These are phyloP conservation scores for Drosophila macrospina DNA, from an alignment of 2,888 invertebrate species.

Conservation along the genomic window DNA sequence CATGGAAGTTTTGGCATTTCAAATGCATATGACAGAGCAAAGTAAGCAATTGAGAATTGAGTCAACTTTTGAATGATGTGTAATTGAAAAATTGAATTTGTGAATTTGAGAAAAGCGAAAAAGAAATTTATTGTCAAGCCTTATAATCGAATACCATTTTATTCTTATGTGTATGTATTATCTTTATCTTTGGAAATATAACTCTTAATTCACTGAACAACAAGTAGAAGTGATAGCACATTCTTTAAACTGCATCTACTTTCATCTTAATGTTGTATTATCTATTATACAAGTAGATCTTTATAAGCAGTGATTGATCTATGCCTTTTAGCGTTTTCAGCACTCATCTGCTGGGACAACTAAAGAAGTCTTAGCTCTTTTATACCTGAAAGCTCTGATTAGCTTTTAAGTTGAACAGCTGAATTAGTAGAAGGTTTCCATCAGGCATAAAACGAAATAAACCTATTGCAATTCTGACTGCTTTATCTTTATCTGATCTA, in stretches of 20 bases:
- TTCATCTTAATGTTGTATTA: too few species aligned
- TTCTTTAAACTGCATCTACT: neutral
- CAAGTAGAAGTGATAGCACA: neutral
- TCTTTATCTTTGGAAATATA: neutral
- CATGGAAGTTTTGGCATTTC: neutral
- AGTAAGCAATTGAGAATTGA: conserved; percentile 14
- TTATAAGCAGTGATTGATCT: too few species aligned
- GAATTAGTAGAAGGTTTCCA: too few species aligned
- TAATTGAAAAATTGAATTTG: conserved; percentile 4
- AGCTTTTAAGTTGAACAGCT: too few species aligned
- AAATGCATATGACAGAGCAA: neutral
- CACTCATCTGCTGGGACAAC: too few species aligned
- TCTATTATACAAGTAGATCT: too few species aligned
- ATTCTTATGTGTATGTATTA: conserved; percentile 20
- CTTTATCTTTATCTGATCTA: neutral
- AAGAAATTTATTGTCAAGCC: conserved; percentile 1
- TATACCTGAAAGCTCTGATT: too few species aligned
- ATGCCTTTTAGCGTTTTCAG: too few species aligned
- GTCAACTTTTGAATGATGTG: conserved; percentile 12
- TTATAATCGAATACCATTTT: neutral
- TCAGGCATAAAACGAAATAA: neutral
- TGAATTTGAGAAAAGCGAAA: neutral
- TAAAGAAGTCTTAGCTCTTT: too few species aligned
- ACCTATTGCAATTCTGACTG: neutral
- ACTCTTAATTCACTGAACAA: neutral